Base-by-base conservation (phyloP, 1,140 invertebrate species). In the Ptiloglossa arizonensis region DNA sequence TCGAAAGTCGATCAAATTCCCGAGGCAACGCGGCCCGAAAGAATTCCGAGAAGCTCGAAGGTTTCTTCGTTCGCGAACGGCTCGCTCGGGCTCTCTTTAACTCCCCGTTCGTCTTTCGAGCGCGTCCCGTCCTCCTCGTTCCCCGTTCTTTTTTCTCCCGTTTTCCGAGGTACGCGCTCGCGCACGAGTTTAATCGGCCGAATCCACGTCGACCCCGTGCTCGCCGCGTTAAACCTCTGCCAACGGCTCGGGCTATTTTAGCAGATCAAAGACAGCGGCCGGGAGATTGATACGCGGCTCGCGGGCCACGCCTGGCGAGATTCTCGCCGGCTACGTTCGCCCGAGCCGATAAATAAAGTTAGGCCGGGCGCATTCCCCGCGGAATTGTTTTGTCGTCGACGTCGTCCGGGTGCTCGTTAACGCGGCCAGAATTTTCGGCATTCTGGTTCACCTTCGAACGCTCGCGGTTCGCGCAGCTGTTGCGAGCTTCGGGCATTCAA, bases 241-340 rank as follows among this genome's bases (percentile, higher is more conserved):
- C 62, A 83, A 71, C 81, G 78, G 63, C 62, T 60, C 62, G n/a
- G 64, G 73, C 79, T 85, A 85, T 85, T 85, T 85, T 85, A 54
- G 64, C 83, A 85, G 83, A 85, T 85, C 83, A 85, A 85, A 85
- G 83, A 81, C 83, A 71, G 83, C 82, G 73, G 15, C 60, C 48
- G 63, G 48, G 70, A 85, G 83, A 85, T 85, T 85, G 83, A 85
- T 85, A 85, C 82, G 70, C 66, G 73, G 78, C 22, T 22, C 59
- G n/a, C 27, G 76, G 50, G 52, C 64, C 74, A 86, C 81, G 84
- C 81, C 76, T 70, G 24, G 38, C 59, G 64, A 60, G 27, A 80
- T 83, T 22, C 69, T 76, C 82, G 59, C 52, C 62, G 44, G 56
- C 56, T 35, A 57, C 68, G 66, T 52, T 67, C 24, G 54, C 48